Base-by-base conservation (phyloP, 2,888 invertebrate species). In the Podabrus alpinus region DNA sequence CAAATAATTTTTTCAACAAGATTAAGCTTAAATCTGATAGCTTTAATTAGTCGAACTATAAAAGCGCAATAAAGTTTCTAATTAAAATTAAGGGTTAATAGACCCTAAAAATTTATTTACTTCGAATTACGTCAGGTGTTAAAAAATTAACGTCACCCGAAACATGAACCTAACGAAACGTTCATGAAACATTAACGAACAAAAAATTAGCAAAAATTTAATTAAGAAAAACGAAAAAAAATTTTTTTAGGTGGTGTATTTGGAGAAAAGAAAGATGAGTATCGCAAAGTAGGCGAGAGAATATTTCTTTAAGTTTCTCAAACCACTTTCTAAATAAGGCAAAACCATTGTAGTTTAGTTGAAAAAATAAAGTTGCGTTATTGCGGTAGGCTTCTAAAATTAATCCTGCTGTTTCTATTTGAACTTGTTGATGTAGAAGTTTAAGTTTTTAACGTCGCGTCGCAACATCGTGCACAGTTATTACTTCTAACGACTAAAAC, bases 361-460 rank as follows among this genome's bases (percentile, higher is more conserved):
- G 66, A 64, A 75, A 75, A 71, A 75, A 68, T 45, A 15, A 62
- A 15, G 71, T 68, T 71, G 29, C 67, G 62, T 67, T 59, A 15
- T 66, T 66, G 68, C 61, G 64, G 71, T 59, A 72, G 68, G 64
- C 45, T 73, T 69, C 16, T 68, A 71, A 69, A 74, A 70, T 67
- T 74, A 60, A 74, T 70, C 74, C 71, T 71, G 70, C 24, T 73
- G 59, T 45, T 66, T 59, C 24, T 45, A 66, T 69, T 73, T 70
- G 67, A 74, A 74, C 61, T 74, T 70, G 70, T 71, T 64, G 61
- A 61, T 21, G 59, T 69, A 60, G 68, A 59, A 59, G 45, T 59
- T 59, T 45, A 45, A 45, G 45, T 45, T 45, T 45, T 45, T 45
- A 45, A 45, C 45, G 9, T 45, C n/a, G n/a, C 45, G 9, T 45